phyloP scores from a whole-genome alignment of 2,888 invertebrate species.

The Phyllotreta cruciferae region DNA sequence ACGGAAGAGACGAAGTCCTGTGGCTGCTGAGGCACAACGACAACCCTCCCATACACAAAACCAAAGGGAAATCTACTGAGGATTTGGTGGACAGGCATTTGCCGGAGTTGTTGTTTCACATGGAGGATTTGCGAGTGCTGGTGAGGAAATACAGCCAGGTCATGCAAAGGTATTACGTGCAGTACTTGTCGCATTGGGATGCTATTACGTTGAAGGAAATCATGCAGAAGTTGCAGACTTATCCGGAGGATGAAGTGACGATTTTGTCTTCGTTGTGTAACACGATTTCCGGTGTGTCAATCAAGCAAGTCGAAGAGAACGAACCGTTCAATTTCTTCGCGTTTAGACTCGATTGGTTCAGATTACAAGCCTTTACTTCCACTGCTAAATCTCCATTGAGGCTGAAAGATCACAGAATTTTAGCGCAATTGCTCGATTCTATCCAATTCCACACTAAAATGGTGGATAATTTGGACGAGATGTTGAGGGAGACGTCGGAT shows the following conservation, averaged over 20 bases:
- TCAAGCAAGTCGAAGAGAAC: conserved; percentile 96
- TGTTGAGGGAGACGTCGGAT: conserved; percentile 96
- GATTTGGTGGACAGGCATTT: conserved; percentile 94
- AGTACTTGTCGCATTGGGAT: conserved; percentile 96
- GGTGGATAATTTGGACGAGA: conserved; percentile 97
- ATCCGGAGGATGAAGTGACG: conserved; percentile 94
- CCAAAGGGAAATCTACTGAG: conserved; percentile 84
- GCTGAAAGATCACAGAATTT: conserved; percentile 82
- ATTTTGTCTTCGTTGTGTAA: conserved; percentile 93
- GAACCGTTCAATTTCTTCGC: conserved; percentile 95
- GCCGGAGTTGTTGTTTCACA: conserved; percentile 96
- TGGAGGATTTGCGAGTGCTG: conserved; percentile 94
- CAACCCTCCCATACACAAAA: conserved; percentile 88
- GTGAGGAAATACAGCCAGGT: conserved; percentile 87
- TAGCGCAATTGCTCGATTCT: conserved; percentile 93
- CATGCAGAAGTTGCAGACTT: conserved; percentile 81
- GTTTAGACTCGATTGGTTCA: conserved; percentile 92
- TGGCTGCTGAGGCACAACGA: conserved; percentile 97
- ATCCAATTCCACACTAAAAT: conserved; percentile 97
- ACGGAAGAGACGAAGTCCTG: conserved; percentile 95
- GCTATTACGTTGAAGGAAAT: conserved; percentile 87
- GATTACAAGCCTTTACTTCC: conserved; percentile 93
- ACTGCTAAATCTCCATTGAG: conserved; percentile 80
- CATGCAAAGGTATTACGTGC: conserved; percentile 92
- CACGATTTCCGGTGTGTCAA: conserved; percentile 82